These are phyloP conservation scores for Argya squamiceps DNA, from an alignment of 2,797 vertebrate genomes.

Conservation along the genomic window DNA sequence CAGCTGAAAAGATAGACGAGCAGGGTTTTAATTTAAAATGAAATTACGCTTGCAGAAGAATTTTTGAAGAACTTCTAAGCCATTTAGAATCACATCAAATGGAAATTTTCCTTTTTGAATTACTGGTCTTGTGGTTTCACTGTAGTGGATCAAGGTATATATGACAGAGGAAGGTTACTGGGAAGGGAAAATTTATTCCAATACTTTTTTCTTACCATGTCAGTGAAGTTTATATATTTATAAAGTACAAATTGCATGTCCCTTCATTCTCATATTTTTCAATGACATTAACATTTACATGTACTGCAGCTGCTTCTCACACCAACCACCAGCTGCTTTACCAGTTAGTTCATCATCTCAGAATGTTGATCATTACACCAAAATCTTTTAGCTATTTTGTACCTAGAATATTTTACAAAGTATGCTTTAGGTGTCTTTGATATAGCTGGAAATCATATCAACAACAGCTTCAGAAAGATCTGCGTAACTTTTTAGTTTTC, in stretches of 20 bases:
- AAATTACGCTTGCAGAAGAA: not conserved
- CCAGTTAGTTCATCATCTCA: not conserved
- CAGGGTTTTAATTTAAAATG: not conserved
- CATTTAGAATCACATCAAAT: not conserved
- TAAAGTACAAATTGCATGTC: not conserved
- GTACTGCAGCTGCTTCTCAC: not conserved
- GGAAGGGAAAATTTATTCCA: not conserved
- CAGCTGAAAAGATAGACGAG: not conserved
- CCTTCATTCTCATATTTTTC: not conserved
- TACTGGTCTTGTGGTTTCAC: not conserved
- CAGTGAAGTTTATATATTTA: not conserved
- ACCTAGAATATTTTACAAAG: not conserved
- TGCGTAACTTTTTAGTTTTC: not conserved
- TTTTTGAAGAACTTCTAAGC: not conserved
- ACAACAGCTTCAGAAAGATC: not conserved
- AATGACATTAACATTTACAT: not conserved
- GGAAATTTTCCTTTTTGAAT: not conserved
- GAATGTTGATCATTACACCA: not conserved
- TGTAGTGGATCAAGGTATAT: not conserved
- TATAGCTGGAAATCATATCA: not conserved
- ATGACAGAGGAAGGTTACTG: not conserved
- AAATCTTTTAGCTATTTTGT: not conserved
- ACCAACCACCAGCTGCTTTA: not conserved
- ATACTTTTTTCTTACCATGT: not conserved
- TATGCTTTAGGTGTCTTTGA: not conserved